Conservation (phyloP, 2,888 invertebrate genomes). For the Tanypteryx hageni region DNA sequence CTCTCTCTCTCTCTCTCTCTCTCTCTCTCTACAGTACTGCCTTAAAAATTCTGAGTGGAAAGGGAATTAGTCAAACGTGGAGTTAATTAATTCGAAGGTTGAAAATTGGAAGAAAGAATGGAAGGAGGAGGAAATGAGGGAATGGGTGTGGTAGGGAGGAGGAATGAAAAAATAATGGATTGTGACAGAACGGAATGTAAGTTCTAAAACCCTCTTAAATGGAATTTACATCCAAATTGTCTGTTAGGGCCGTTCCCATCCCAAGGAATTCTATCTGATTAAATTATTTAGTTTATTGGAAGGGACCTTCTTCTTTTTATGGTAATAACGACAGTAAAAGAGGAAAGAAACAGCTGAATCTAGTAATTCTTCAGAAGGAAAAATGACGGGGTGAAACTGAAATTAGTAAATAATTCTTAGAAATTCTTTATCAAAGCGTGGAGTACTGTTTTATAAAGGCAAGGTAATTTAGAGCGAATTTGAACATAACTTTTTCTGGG, state of each 20-base stretch:
- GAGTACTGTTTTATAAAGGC: too few species aligned
- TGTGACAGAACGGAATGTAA: not conserved
- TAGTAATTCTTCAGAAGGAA: too few species aligned
- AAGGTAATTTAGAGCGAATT: too few species aligned
- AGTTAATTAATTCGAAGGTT: not conserved
- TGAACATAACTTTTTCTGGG: too few species aligned
- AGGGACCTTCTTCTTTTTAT: not conserved
- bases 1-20: too few species aligned
- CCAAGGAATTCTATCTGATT: not conserved
- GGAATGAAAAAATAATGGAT: not conserved
- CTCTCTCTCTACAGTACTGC: not conserved
- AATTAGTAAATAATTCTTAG: too few species aligned
- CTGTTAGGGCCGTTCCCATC: not conserved
- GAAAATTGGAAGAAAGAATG: not conserved
- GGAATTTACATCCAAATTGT: slow-evolving; percentile 1
- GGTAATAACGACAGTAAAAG: not conserved
- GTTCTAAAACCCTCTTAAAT: not conserved
- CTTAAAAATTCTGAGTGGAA: not conserved
- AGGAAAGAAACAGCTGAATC: not conserved
- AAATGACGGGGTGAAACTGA: too few species aligned
- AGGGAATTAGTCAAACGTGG: not conserved
- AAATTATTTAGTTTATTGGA: not conserved
- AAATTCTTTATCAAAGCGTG: too few species aligned
- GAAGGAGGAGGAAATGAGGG: not conserved
- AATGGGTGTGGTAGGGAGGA: not conserved